Evolutionary conservation across 2,113 vertebrate genomes (phyloP).

Genomic region (Riparia riparia): DNA sequence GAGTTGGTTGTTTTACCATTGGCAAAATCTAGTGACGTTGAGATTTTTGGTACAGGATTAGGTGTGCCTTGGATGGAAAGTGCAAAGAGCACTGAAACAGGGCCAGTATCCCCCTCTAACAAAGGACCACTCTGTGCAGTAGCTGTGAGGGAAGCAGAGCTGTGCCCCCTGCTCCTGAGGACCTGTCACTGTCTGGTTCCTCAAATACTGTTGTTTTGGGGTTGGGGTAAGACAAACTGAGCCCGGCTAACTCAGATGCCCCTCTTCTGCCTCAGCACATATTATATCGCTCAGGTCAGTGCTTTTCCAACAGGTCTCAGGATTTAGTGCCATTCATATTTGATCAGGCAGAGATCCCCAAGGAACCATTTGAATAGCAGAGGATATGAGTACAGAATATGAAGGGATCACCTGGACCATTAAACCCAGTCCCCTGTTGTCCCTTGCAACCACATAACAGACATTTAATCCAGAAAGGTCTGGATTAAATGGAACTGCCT

Average conservation of each 20-base stretch:
- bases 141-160: neutral
- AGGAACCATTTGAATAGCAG: constrained; percentile 22
- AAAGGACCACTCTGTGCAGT: neutral
- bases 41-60: neutral
- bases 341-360: constrained; percentile 33
- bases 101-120: neutral
- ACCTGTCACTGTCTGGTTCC: neutral
- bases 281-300: neutral
- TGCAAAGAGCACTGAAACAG: neutral
- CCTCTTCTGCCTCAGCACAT: neutral
- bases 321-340: constrained; percentile 40
- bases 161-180: neutral
- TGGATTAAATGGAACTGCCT: neutral
- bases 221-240: neutral
- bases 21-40: neutral
- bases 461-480: constrained; percentile 48
- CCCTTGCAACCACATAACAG: constrained; percentile 53
- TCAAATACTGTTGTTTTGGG: neutral
- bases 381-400: constrained; percentile 51
- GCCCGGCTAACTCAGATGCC: rapidly evolving
- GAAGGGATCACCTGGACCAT: constrained; percentile 47
- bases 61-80: neutral
- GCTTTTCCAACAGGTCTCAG: constrained; percentile 5
- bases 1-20: neutral
- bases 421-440: constrained; percentile 20